Evolutionary conservation across 2,888 invertebrate species (phyloP), one percentile per base, ranked within the genome.

Genomic region (Phengaris arion): DNA sequence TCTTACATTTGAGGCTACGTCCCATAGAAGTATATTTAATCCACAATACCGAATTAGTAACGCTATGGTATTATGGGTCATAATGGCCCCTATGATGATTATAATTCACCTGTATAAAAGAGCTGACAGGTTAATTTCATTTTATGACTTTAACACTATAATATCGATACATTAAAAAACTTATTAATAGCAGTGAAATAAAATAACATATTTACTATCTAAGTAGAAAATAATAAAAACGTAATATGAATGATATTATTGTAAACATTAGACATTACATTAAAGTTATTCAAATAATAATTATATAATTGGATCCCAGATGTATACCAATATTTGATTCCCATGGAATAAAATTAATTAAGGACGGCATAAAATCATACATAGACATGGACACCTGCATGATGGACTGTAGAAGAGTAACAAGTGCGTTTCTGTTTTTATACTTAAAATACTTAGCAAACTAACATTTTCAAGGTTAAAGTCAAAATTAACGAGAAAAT

Each of bases 41-140:
- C 69, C 22, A 64, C 35, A 45, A 2, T 10, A 64, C 13, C 35
- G 10, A 70, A 70, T 70, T 51, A 2, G 70, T 70, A 48, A 70
- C 70, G 22, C 51, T 15, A 10, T 70, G 15, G 70, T 70, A 48
- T 6, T 64, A 15, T 48, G 10, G 70, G 51, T 51, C 51, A 22
- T 22, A 70, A 70, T 22, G 15, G 51, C 51, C 70, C 2, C 51
- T 46, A 51, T 15, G 70, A 9, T 3, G n/a, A 70, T 51, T 51
- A 70, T 70, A 69, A 70, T 70, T 70, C 70, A 70, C 15, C 6
- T 6, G 7, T 22, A 70, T 51, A 70, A 70, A 51, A 22, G 51
- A 15, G 13, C 9, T 70, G 70, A 70, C 48, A 70, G 48, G 70
- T 51, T 51, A 70, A 70, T 70, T 51, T 48, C 6, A 15, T 15